A percentile compares a stretch with the other conserved stretches of the same genome.
These are phyloP conservation scores for Himalopsyche anomala DNA, from an alignment of 2,888 invertebrate species.

Conservation along the genomic window DNA sequence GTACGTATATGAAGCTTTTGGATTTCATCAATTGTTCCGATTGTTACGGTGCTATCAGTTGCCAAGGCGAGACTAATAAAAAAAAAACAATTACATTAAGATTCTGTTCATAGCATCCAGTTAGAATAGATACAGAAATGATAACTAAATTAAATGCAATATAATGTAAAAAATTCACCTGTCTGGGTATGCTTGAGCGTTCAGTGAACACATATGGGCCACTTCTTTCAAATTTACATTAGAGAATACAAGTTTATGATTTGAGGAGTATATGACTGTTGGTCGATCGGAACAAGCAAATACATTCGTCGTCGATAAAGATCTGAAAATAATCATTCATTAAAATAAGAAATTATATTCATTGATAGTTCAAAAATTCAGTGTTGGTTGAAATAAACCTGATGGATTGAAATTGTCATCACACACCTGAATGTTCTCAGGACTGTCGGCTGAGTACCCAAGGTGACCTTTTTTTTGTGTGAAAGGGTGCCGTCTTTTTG, in stretches of 20 bases:
- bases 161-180: slow-evolving; percentile 78
- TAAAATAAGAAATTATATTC: not conserved
- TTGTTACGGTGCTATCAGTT: slow-evolving; percentile 91
- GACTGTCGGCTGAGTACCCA: slow-evolving; percentile 98
- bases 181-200: slow-evolving; percentile 96
- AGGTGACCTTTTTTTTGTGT: slow-evolving; percentile 95
- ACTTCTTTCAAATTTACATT: slow-evolving; percentile 97
- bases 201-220: slow-evolving; percentile 98
- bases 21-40: slow-evolving; percentile 98
- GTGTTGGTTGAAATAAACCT: not conserved
- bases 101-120: slow-evolving; percentile 67
- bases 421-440: slow-evolving; percentile 85
- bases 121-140: slow-evolving; percentile 67
- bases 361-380: too few relatives aligned
- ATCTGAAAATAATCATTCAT: slow-evolving; percentile 72
- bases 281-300: slow-evolving; percentile 99
- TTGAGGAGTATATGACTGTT: slow-evolving; percentile 99
- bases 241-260: slow-evolving; percentile 98
- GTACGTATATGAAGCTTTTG: slow-evolving; percentile 98
- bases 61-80: slow-evolving; percentile 86
- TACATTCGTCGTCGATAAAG: slow-evolving; percentile 94
- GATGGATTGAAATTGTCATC: not conserved
- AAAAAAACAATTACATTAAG: not conserved
- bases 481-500: slow-evolving; percentile 83
- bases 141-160: slow-evolving; percentile 42